phyloP scores from a whole-genome alignment of 2,888 invertebrate genomes.

The Melanotus villosus region DNA sequence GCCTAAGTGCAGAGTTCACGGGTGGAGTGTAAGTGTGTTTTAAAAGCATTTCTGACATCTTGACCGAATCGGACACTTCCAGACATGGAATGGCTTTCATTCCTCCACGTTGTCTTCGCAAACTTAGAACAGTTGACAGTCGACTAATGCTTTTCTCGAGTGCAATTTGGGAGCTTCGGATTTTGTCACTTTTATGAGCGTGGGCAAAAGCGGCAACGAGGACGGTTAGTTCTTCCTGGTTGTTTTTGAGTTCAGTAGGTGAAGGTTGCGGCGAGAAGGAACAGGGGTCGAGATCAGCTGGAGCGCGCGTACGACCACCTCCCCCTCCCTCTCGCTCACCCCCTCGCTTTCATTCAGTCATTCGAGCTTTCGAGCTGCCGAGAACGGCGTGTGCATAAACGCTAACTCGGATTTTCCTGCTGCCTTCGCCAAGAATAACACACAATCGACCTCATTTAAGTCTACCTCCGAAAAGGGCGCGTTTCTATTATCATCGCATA shows the following conservation, averaged over 20 bases:
- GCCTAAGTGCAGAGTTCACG: slow-evolving; percentile 52
- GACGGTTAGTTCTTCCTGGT: slow-evolving; percentile 52
- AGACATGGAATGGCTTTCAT: slow-evolving; percentile 70
- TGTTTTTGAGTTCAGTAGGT: slow-evolving; percentile 66
- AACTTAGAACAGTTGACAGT: slow-evolving; percentile 49
- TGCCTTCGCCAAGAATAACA: slow-evolving; percentile 40
- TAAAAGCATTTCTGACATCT: slow-evolving; percentile 71
- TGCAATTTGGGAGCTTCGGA: slow-evolving; percentile 39
- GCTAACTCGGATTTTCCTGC: slow-evolving; percentile 38
- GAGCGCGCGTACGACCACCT: slow-evolving; percentile 55
- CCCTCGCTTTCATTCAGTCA: slow-evolving; percentile 57
- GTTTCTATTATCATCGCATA: slow-evolving; percentile 40
- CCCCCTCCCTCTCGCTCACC: slow-evolving; percentile 38
- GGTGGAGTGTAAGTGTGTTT: slow-evolving; percentile 65
- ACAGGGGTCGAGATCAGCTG: slow-evolving; percentile 55
- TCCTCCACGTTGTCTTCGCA: slow-evolving; percentile 58
- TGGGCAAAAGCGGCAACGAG: slow-evolving; percentile 29
- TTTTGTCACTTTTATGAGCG: slow-evolving; percentile 35
- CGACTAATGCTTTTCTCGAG: slow-evolving; percentile 48
- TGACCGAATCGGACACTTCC: slow-evolving; percentile 69
- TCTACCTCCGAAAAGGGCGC: slow-evolving; percentile 33
- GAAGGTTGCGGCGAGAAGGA: slow-evolving; percentile 61
- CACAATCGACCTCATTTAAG: slow-evolving; percentile 42
- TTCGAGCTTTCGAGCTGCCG: slow-evolving; percentile 55
- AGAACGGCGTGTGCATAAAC: slow-evolving; percentile 54